Conservation (phyloP, 2,113 vertebrate species). For the Chrysemys picta region DNA sequence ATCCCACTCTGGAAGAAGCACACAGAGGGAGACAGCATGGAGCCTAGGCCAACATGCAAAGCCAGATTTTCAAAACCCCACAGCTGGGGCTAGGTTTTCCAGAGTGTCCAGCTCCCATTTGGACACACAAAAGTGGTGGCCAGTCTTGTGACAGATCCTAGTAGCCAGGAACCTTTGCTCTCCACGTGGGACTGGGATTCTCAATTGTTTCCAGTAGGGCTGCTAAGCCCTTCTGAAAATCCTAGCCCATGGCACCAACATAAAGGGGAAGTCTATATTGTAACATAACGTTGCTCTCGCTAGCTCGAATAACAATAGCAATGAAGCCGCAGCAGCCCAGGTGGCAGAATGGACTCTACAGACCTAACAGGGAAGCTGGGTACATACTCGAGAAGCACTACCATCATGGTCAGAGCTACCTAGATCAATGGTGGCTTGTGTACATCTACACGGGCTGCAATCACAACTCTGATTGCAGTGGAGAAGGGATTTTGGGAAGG, state of each 20-base stretch:
- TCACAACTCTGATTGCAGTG: too few species aligned
- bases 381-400: too few species aligned
- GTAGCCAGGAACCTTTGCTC: not conserved
- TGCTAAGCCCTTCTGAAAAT: not conserved
- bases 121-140: not conserved
- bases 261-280: not conserved
- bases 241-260: not conserved
- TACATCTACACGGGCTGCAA: too few species aligned
- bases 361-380: too few species aligned
- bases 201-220: not conserved
- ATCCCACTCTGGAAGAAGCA: not conserved
- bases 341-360: not conserved
- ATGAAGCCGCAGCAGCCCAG: too few species aligned
- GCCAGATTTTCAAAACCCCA: not conserved
- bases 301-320: not conserved
- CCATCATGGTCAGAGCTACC: too few species aligned
- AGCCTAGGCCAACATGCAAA: not conserved
- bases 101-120: not conserved
- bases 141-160: not conserved
- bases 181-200: fast-evolving
- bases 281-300: not conserved
- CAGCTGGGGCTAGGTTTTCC: not conserved
- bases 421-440: too few species aligned
- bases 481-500: too few species aligned
- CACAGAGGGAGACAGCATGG: not conserved